Conservation (phyloP, 2,797 vertebrate species). For the Dallia pectoralis region DNA sequence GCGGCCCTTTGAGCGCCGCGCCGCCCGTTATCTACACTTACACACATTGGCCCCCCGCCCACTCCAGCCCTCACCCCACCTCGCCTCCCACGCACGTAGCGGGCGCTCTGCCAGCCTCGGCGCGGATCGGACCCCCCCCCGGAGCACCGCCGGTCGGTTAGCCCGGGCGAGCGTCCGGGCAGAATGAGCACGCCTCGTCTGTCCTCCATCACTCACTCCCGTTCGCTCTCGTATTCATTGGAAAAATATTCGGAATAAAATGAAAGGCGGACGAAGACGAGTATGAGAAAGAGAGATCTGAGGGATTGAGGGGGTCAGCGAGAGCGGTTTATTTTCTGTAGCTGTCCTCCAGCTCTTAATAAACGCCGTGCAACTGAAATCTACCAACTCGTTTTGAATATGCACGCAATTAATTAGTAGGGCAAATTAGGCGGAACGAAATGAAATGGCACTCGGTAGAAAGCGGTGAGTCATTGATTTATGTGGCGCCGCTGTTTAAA, state of each 20-base stretch:
- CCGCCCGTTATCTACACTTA: constrained; percentile 69
- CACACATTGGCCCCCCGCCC: constrained; percentile 66
- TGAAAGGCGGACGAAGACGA: constrained; percentile 42
- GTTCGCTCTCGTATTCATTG: constrained; percentile 33
- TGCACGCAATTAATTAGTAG: constrained; percentile 70
- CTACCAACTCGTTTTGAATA: constrained; percentile 66
- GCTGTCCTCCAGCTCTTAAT: constrained; percentile 42
- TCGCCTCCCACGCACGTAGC: constrained; percentile 22
- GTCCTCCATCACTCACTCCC: constrained; percentile 32
- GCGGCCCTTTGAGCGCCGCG: constrained; percentile 52
- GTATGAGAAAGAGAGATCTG: constrained; percentile 6
- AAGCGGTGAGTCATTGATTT: constrained; percentile 63
- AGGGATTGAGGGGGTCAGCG: constrained; percentile 15
- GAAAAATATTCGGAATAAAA: constrained; percentile 36
- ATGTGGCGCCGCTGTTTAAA: constrained; percentile 55
- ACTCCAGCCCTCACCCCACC: constrained; percentile 23
- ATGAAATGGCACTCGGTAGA: constrained; percentile 62
- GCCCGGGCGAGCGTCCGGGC: constrained; percentile 32
- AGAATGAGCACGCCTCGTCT: constrained; percentile 38
- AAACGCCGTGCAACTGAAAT: constrained; percentile 52
- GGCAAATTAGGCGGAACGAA: constrained; percentile 68
- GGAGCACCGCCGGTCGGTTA: constrained; percentile 17
- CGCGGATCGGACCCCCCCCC: not conserved
- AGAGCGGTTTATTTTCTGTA: constrained; percentile 35
- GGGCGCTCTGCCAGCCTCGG: constrained; percentile 7